Base-by-base conservation (phyloP, 2,113 vertebrate species). In the Maccullochella peelii region DNA sequence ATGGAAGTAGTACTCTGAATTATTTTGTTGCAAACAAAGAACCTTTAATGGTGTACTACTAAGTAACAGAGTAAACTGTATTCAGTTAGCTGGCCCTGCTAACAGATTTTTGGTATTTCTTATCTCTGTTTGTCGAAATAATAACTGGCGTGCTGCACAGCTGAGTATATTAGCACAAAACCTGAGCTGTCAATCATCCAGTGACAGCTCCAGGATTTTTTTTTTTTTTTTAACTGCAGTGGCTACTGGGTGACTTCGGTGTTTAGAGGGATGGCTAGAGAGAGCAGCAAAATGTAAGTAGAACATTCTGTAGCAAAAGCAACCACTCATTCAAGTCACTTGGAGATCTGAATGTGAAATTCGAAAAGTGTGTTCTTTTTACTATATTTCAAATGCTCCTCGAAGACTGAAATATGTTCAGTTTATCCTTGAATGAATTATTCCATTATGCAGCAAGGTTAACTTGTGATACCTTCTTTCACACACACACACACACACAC, bases 151-250 rank as follows among this genome's bases (percentile, higher is more conserved):
- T 15, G 16, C 12, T 27, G 79, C 33, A 57, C 11, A 21, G 30
- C n/a, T 36, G 25, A 69, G 66, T 71, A 21, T 52, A 16, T 52
- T 44, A 8, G 25, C 27, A 14, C 14, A 50, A 52, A 38, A 27
- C 21, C 38, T 73, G 54, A 63, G 44, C 61, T 72, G 75, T 76
- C 66, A 63, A 30, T 55, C 2, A 50, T 36, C 9, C 38, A 50
- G 16, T 79, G 70, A 71, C 74, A 77, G 15, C 14, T 73, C 11
- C 18, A 33, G n/a, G 21, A 11, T 8, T 42, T 18, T 82, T 25
- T 49, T 2, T 3, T 38, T 33, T 33, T 33, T 33, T 33, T 33
- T 33, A 65, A 12, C 42, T 68, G 23, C 21, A 67, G 30, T 16
- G 40, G 61, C 44, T 38, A 9, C 36, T 57, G 79, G 8, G n/a